Conservation (phyloP, 2,113 vertebrate genomes). For the Ptilorrhoa leucosticta region DNA sequence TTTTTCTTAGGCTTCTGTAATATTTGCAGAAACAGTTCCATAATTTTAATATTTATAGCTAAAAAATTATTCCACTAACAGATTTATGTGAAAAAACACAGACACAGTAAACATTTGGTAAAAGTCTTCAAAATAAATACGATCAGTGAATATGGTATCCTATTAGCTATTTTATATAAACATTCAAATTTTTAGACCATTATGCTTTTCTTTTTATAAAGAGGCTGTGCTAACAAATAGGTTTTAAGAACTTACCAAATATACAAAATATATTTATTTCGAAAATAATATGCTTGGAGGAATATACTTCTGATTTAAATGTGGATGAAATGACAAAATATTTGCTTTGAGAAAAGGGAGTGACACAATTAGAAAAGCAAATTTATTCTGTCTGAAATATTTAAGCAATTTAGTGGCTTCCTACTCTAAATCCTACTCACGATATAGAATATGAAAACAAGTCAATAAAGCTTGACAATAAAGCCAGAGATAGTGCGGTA, state of each 20-base stretch:
- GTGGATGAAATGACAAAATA: not conserved
- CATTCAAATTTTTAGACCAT: not conserved
- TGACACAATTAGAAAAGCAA: constrained; percentile 32
- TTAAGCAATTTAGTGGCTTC: constrained; percentile 43
- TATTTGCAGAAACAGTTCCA: not conserved
- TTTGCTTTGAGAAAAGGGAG: not conserved
- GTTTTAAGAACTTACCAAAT: not conserved
- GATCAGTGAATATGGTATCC: not conserved
- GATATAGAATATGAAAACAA: not conserved
- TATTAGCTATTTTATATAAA: not conserved
- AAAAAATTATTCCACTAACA: not conserved
- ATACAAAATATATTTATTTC: not conserved
- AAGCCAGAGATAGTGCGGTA: constrained; percentile 22
- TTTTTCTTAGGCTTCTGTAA: not conserved
- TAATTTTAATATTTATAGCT: constrained; percentile 1
- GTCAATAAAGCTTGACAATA: not conserved
- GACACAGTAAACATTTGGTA: not conserved
- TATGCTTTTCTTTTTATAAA: not conserved
- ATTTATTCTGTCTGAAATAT: not conserved
- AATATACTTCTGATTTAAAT: not conserved
- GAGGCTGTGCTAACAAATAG: not conserved
- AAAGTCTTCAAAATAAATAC: not conserved
- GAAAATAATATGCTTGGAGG: not conserved
- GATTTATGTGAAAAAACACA: not conserved
- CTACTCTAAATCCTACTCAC: not conserved